Conservation (phyloP, 2,113 vertebrate genomes). For the Mesoclemmys tuberculata region DNA sequence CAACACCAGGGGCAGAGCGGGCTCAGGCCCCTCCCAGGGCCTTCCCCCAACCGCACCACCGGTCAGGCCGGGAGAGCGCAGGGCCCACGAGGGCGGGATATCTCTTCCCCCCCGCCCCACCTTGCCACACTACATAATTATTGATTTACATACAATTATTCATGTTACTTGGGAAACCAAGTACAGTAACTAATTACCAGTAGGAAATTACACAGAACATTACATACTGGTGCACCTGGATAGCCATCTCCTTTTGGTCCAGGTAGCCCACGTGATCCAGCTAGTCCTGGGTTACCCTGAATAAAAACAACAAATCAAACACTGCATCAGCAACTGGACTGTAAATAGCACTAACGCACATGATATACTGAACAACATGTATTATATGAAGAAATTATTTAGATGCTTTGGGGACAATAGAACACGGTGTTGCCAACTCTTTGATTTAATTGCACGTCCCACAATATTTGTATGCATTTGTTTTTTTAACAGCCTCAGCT, state of each 20-base stretch:
- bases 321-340: neutral
- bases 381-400: neutral
- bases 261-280: slow-evolving; percentile 77
- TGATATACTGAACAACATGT: neutral
- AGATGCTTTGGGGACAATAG: neutral
- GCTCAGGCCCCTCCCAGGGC: too few relatives aligned
- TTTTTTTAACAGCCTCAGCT: neutral
- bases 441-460: neutral
- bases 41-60: too few relatives aligned
- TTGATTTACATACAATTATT: neutral
- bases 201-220: neutral
- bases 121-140: neutral
- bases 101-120: too few relatives aligned
- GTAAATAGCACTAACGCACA: neutral
- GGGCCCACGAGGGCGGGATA: too few relatives aligned
- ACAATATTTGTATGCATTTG: neutral
- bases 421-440: neutral
- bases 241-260: slow-evolving; percentile 84
- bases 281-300: slow-evolving; percentile 65
- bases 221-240: slow-evolving; percentile 83
- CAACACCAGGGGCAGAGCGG: too few relatives aligned
- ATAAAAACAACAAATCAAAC: slow-evolving; percentile 10
- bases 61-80: too few relatives aligned
- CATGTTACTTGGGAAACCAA: neutral
- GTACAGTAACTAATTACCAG: neutral